Base-by-base conservation (phyloP, 2,888 invertebrate genomes). In the Endotricha flammealis region DNA sequence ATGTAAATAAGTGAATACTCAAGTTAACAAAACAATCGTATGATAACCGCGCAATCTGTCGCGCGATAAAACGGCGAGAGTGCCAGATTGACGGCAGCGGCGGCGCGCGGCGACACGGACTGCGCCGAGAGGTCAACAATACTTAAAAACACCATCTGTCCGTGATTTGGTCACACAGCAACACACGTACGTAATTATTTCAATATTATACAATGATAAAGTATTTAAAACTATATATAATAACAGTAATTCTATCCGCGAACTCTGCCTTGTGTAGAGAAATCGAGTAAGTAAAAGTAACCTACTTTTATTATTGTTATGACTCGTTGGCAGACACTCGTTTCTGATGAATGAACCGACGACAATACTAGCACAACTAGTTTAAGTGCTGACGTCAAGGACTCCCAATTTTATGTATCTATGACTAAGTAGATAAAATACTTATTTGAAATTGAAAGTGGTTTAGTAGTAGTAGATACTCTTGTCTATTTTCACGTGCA, bases 181-280 rank as follows among this genome's bases (percentile, higher is more conserved):
- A 2, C 8, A 20, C 20, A 20, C 20, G 20, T 20, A 20, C 20
- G 20, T 20, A 20, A 8, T 7, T 20, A 4, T 16, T 4, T 20
- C n/a, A 20, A n/a, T n/a, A n/a, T n/a, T n/a, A n/a, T n/a, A n/a
- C n/a, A n/a, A n/a, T n/a, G n/a, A n/a, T n/a, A n/a, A n/a, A n/a
- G n/a, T n/a, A n/a, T n/a, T n/a, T n/a, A n/a, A n/a, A n/a, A n/a
- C n/a, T n/a, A n/a, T n/a, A n/a, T n/a, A n/a, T n/a, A n/a, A n/a
- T n/a, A n/a, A n/a, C n/a, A n/a, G n/a, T n/a, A n/a, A n/a, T n/a
- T n/a, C n/a, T 22, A 11, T 41, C 40, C 32, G 50, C 40, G 28
- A 35, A 42, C 22, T 55, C 60, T 29, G 43, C 72, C 67, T 67
- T 69, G 64, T 41, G 25, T 29, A 36, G 28, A 27, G 12, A 28